phyloP scores from a whole-genome alignment of 2,888 invertebrate species.

The Eupithecia inturbata region DNA sequence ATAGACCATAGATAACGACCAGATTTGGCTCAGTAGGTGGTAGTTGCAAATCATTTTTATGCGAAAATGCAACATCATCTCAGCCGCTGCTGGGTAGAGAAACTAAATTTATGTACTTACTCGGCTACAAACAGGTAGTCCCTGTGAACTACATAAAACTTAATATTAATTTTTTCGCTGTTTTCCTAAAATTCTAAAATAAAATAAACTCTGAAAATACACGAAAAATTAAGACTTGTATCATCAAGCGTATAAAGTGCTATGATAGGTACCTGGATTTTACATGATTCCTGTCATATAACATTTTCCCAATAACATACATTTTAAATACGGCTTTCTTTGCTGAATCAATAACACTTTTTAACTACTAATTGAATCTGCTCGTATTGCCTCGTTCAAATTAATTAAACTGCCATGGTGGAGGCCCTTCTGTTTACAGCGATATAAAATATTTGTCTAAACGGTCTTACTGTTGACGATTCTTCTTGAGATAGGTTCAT shows the following conservation, averaged over 20 bases:
- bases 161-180: too few relatives aligned
- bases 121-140: too few relatives aligned
- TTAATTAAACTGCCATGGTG: constrained; percentile 62
- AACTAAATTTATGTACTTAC: too few relatives aligned
- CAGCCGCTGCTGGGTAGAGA: too few relatives aligned
- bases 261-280: neutral
- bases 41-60: neutral
- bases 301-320: neutral
- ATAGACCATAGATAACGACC: neutral
- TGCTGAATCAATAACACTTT: constrained; percentile 53
- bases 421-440: constrained; percentile 17
- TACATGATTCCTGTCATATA: neutral
- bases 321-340: neutral
- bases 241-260: neutral
- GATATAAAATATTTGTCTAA: constrained; percentile 30
- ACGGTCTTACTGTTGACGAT: constrained; percentile 15
- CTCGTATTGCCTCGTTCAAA: constrained; percentile 64
- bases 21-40: neutral
- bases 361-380: constrained; percentile 72
- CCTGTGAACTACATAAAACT: too few relatives aligned
- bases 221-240: neutral
- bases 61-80: too few relatives aligned
- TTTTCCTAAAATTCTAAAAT: too few relatives aligned
- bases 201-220: neutral
- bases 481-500: neutral